Conservation (phyloP, 2,797 vertebrate species). For the Gadopsis marmoratus region DNA sequence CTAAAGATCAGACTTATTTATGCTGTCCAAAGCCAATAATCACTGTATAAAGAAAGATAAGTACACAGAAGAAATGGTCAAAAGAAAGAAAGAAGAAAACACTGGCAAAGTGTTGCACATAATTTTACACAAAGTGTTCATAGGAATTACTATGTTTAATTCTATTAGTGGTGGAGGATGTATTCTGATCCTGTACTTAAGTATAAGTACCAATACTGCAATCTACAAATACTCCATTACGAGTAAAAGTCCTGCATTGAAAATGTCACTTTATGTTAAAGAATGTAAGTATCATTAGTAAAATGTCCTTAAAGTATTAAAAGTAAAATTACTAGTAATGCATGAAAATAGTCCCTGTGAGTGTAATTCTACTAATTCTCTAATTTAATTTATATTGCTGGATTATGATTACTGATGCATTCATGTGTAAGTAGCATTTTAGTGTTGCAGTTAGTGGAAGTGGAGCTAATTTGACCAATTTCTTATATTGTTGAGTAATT, state of each 20-base stretch:
- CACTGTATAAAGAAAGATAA: background rate
- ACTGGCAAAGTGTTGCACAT: background rate
- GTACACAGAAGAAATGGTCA: background rate
- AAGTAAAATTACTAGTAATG: background rate
- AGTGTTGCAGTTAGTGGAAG: background rate
- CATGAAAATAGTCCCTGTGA: background rate
- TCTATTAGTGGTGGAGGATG: background rate
- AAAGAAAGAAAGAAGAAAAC: background rate
- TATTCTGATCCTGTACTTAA: background rate
- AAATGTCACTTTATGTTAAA: background rate
- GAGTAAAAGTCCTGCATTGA: background rate
- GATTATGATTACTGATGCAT: background rate
- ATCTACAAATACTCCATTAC: background rate
- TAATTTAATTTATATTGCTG: background rate
- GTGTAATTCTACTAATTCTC: background rate
- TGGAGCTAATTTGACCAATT: background rate
- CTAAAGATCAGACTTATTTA: constrained; percentile 4
- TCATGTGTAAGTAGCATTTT: background rate
- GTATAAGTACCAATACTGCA: background rate
- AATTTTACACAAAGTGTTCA: background rate
- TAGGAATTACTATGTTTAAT: no score
- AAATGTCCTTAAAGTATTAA: background rate
- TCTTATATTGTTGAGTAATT: background rate
- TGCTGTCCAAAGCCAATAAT: background rate
- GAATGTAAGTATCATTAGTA: background rate